A percentile compares a stretch with the other conserved stretches of the same genome.
Evolutionary conservation across 2,797 vertebrate species (phyloP).

Genomic region (Chelonia mydas): DNA sequence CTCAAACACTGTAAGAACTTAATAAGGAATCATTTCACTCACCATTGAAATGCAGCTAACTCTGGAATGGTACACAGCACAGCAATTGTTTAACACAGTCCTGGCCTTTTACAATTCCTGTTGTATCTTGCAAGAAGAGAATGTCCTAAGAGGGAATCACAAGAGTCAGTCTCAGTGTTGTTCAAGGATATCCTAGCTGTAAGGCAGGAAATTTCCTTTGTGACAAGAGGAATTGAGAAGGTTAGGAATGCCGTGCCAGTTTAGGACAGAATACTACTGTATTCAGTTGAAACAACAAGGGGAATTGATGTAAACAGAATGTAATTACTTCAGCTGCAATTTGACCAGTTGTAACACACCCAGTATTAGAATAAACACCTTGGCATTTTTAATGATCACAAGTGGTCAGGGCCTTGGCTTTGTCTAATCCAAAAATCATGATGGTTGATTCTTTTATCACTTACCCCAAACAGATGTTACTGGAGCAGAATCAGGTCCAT

Average conservation of each 20-base stretch:
- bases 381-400: rapidly evolving
- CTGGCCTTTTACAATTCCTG: rapidly evolving
- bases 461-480: rapidly evolving
- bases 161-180: rapidly evolving
- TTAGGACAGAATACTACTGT: neutral
- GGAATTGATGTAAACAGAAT: rapidly evolving
- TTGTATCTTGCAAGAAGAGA: neutral
- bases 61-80: neutral
- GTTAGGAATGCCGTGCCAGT: neutral
- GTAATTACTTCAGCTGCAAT: neutral
- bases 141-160: neutral
- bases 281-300: neutral
- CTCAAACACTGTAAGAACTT: neutral
- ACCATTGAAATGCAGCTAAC: neutral
- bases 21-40: neutral
- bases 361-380: rapidly evolving
- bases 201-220: neutral
- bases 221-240: neutral
- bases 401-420: rapidly evolving
- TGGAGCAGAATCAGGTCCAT: rapidly evolving
- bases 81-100: rapidly evolving
- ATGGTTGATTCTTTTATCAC: rapidly evolving
- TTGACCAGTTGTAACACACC: neutral
- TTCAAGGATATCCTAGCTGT: rapidly evolving
- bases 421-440: neutral